A percentile compares a stretch with the other conserved stretches of the same genome.
Evolutionary conservation across 2,888 invertebrate genomes (phyloP).

Genomic region (Caenorhabditis plicata): DNA sequence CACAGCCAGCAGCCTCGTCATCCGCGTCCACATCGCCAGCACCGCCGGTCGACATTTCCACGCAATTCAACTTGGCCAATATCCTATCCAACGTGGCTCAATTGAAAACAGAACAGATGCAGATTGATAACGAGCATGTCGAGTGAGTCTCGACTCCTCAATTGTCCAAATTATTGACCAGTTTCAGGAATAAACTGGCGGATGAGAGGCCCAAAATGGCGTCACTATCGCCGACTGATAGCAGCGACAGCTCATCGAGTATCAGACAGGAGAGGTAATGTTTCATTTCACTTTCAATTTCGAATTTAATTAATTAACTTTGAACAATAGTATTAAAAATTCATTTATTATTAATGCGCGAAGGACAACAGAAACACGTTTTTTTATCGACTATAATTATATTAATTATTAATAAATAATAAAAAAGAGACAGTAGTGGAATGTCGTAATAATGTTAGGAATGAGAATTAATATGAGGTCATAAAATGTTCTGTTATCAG

Average conservation of each 20-base stretch:
- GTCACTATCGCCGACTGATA: constrained; percentile 31
- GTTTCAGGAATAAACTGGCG: constrained; percentile 3
- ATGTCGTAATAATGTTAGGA: too few relatives aligned
- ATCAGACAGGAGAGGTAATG: constrained; percentile 21
- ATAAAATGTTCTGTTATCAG: too few relatives aligned
- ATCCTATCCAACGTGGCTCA: constrained; percentile 12
- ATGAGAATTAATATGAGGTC: too few relatives aligned
- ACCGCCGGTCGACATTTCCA: constrained; percentile 24
- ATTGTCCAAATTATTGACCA: background rate
- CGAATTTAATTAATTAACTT: too few relatives aligned
- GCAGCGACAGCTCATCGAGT: constrained; percentile 31
- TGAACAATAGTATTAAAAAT: too few relatives aligned
- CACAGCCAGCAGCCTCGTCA: constrained; percentile 16
- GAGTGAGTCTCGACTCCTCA: constrained; percentile 8
- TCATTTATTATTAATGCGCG: too few relatives aligned
- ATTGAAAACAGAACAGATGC: too few relatives aligned
- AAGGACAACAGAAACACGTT: too few relatives aligned
- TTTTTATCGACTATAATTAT: too few relatives aligned
- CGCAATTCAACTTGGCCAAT: constrained; percentile 29
- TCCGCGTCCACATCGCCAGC: constrained; percentile 30
- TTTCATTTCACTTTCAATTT: too few relatives aligned
- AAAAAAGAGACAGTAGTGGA: too few relatives aligned
- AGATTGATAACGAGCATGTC: constrained; percentile 4
- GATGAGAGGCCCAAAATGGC: constrained; percentile 32
- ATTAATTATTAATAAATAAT: too few relatives aligned